These are phyloP conservation scores for Paramacrobiotus metropolitanus DNA, from an alignment of 1,140 invertebrate species.

Conservation along the genomic window DNA sequence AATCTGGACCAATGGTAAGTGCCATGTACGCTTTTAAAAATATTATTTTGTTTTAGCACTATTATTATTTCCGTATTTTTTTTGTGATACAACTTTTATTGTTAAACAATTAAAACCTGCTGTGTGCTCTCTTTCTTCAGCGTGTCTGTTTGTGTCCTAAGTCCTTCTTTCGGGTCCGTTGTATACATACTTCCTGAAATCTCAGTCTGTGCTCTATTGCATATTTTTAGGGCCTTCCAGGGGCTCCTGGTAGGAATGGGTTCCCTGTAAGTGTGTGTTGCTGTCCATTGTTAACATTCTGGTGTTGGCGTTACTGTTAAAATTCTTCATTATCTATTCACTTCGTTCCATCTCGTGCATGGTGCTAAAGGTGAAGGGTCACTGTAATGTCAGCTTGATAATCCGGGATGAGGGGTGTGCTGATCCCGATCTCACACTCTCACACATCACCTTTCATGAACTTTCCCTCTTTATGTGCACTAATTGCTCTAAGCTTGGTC, in stretches of 20 bases:
- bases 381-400: not conserved
- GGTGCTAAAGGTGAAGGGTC: too few relatives aligned
- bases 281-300: too few relatives aligned
- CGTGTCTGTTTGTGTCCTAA: too few relatives aligned
- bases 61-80: not conserved
- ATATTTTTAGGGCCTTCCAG: not conserved
- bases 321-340: not conserved
- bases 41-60: not conserved
- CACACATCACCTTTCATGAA: too few relatives aligned
- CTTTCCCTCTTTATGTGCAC: too few relatives aligned
- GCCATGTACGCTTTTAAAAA: not conserved
- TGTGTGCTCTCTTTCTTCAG: not conserved
- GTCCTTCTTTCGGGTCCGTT: not conserved
- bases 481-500: too few relatives aligned
- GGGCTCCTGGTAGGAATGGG: not conserved
- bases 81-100: not conserved
- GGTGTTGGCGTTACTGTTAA: too few relatives aligned
- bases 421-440: not conserved
- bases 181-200: not conserved
- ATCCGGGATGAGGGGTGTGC: not conserved
- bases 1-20: not conserved
- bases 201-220: too few relatives aligned
- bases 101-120: not conserved
- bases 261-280: constrained; percentile 3
- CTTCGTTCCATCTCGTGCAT: not conserved